Percentiles rank a stretch among this genome's conserved stretches.
phyloP scores from a whole-genome alignment of 1,140 invertebrate genomes.

The Scaptomyza graminum region DNA sequence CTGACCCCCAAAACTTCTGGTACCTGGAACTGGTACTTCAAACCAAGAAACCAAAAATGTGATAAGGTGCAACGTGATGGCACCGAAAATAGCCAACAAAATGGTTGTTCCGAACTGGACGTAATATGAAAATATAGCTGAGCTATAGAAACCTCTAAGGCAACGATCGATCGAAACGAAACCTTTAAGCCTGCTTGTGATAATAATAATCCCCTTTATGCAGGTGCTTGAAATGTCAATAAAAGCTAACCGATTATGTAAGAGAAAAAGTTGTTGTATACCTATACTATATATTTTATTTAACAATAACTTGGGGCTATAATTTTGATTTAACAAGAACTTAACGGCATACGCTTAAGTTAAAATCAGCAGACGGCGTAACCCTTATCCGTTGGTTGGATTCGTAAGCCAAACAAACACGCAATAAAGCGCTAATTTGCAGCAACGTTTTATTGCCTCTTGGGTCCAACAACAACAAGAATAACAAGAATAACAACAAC shows the following conservation, averaged over 20 bases:
- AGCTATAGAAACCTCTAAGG: constrained; percentile 71
- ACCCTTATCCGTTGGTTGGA: constrained; percentile 49
- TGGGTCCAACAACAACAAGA: not conserved
- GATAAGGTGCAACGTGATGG: constrained; percentile 66
- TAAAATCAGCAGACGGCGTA: constrained; percentile 17
- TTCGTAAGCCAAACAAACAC: constrained; percentile 67
- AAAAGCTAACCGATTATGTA: constrained; percentile 63
- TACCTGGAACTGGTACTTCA: constrained; percentile 62
- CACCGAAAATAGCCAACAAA: constrained; percentile 68
- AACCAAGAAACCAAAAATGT: constrained; percentile 57
- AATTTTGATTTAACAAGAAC: constrained; percentile 62
- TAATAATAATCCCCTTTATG: constrained; percentile 38
- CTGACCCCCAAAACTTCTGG: constrained; percentile 20
- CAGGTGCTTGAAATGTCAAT: constrained; percentile 68
- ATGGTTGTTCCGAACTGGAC: constrained; percentile 40
- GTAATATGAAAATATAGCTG: constrained; percentile 40
- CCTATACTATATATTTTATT: constrained; percentile 15
- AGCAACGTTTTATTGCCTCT: constrained; percentile 71
- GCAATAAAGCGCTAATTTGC: constrained; percentile 79
- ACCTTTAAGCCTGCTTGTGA: constrained; percentile 75
- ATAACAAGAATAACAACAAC: constrained; percentile 2
- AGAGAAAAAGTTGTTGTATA: constrained; percentile 16
- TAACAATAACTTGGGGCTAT: constrained; percentile 21
- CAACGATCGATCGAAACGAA: constrained; percentile 22
- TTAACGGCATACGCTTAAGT: constrained; percentile 57